A percentile compares a stretch with the other conserved stretches of the same genome.
Evolutionary conservation across 2,113 vertebrate species (phyloP).

Genomic region (Anolis sagrei): DNA sequence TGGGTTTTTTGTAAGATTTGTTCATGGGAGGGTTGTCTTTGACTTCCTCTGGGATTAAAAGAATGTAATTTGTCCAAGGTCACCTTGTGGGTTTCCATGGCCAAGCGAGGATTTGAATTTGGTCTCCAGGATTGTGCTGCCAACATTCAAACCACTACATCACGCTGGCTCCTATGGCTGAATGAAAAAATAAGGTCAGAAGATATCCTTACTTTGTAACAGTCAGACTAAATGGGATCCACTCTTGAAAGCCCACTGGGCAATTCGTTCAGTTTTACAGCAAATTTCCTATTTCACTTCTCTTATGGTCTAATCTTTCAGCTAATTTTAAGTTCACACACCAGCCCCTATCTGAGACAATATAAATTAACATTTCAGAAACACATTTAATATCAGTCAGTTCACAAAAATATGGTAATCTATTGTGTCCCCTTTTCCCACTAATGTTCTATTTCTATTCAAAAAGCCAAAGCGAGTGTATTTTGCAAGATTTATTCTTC

Average conservation of each 20-base stretch:
- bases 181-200: not conserved
- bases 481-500: constrained; percentile 30
- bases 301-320: not conserved
- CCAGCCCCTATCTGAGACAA: not conserved
- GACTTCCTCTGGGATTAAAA: no score
- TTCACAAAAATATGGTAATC: not conserved
- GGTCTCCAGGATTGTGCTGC: no score
- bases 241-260: not conserved
- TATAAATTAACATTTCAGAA: constrained; percentile 24
- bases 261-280: not conserved
- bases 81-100: no score
- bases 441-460: constrained; percentile 31
- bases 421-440: not conserved
- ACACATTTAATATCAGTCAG: not conserved
- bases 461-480: constrained; percentile 21
- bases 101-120: no score
- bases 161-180: no score
- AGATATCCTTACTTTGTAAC: not conserved
- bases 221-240: not conserved
- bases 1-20: no score
- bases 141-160: no score
- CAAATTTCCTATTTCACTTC: constrained; percentile 3
- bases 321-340: constrained; percentile 3
- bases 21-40: no score
- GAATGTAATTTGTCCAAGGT: no score